Base-by-base conservation (phyloP, 2,113 vertebrate species). In the Osmerus eperlanus region DNA sequence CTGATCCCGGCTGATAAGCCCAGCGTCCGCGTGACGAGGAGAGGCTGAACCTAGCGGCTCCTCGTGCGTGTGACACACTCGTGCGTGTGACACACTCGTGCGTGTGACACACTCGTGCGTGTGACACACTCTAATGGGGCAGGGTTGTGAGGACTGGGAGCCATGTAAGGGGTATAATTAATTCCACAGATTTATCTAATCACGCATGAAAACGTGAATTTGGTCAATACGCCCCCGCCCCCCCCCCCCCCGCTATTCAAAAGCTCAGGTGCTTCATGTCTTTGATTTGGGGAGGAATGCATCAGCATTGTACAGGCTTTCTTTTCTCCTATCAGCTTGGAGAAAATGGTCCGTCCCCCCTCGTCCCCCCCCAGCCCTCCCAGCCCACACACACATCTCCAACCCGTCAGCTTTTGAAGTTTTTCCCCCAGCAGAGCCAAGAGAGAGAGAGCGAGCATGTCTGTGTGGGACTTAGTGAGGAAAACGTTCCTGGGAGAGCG, bases 391-490 rank as follows among this genome's bases (percentile, higher is more conserved):
- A 25, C 18, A 18, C 29, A 28, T 21, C 19, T 4, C 15, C 4
- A 12, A 18, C 19, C 28, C 19, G 7, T 73, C 56, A 1, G 59
- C 76, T 71, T 82, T 71, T 81, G 81, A 81, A 73, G 80, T 67
- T 19, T 36, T 56, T 64, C 9, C 41, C 32, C 32, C 4, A 36
- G 32, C 32, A 56, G 70, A 76, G 74, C 56, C 71, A 76, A 67
- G 66, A 69, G 32, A 36, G 32, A 36, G 32, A 47, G 2, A 36
- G 41, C 41, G 2, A 36, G 41, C 41, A 12, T 47, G 41, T 47
- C 41, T 47, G 41, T 2, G 41, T 47, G 41, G 41, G 41, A 47
- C 41, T 47, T 8, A 2, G 4, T 1, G 41, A 47, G 41, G 41
- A 1, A 47, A 12, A 61, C 62, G 71, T 77, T 79, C 47, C 67